Percentiles rank a stretch among this genome's conserved stretches.
Conservation (phyloP, 2,888 invertebrate genomes). For the Fragum whitleyi region DNA sequence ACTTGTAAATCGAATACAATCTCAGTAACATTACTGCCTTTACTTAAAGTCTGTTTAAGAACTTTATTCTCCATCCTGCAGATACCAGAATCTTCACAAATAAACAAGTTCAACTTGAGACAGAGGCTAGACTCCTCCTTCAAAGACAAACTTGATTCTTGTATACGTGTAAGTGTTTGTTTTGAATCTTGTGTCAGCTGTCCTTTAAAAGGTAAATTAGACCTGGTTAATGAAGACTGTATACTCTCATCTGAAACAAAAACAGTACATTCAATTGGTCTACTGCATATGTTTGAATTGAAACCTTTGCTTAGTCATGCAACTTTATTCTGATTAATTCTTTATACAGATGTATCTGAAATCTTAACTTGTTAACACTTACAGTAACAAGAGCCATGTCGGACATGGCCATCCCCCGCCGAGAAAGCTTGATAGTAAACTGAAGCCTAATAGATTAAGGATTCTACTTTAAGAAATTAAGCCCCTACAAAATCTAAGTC, state of each 20-base stretch:
- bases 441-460: no score
- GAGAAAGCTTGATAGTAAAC: no score
- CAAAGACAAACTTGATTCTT: not conserved
- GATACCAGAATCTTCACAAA: conserved; percentile 58
- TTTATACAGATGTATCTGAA: no score
- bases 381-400: no score
- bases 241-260: conserved; percentile 51
- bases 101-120: conserved; percentile 48
- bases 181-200: conserved; percentile 34
- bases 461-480: no score
- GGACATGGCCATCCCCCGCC: no score
- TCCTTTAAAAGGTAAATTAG: conserved; percentile 33
- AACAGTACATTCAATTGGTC: no score
- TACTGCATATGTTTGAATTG: no score
- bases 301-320: no score
- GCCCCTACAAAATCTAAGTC: no score
- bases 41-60: not conserved
- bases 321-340: no score
- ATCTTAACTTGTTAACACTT: no score
- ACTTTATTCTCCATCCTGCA: conserved; percentile 46
- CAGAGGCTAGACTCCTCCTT: conserved; percentile 3
- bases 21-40: not conserved
- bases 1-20: conserved; percentile 7
- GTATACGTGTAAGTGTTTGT: conserved; percentile 45
- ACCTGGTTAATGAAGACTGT: conserved; percentile 14